These are phyloP conservation scores for Nomada lathburiana DNA, from an alignment of 2,888 invertebrate genomes.

Conservation along the genomic window DNA sequence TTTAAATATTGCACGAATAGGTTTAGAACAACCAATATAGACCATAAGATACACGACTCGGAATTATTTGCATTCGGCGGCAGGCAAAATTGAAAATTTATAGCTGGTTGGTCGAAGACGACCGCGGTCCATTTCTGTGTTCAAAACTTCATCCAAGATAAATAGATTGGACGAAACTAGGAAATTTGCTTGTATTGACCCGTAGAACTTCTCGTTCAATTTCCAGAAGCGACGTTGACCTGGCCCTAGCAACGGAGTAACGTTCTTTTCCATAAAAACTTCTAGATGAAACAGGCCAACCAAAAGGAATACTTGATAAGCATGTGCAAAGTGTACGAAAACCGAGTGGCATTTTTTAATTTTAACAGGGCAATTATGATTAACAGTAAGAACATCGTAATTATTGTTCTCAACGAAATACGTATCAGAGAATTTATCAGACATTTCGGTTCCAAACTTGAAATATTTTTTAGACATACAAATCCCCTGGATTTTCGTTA, in stretches of 20 bases:
- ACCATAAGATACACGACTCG: not conserved
- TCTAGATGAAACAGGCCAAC: too few species aligned
- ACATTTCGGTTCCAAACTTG: too few species aligned
- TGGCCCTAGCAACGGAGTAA: not conserved
- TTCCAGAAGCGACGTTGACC: not conserved
- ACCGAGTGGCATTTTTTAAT: not conserved
- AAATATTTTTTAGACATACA: too few species aligned
- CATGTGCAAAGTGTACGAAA: not conserved
- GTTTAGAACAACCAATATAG: too few species aligned
- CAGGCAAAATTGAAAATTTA: not conserved
- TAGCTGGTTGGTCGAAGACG: not conserved
- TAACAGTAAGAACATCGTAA: too few species aligned
- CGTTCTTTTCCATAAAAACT: not conserved
- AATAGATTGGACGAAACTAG: constrained; percentile 4
- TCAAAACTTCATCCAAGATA: constrained; percentile 1
- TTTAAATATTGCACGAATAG: too few species aligned
- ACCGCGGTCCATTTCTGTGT: not conserved
- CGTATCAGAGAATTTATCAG: too few species aligned
- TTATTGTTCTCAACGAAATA: too few species aligned
- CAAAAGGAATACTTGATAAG: too few species aligned
- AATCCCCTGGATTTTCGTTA: too few species aligned
- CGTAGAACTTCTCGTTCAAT: constrained; percentile 22
- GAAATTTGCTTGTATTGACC: constrained; percentile 18
- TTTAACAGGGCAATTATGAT: too few species aligned
- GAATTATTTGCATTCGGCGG: not conserved